Evolutionary conservation across 2,888 invertebrate genomes (phyloP), one percentile per base, ranked within the genome.

Genomic region (Coelopa pilipes): DNA sequence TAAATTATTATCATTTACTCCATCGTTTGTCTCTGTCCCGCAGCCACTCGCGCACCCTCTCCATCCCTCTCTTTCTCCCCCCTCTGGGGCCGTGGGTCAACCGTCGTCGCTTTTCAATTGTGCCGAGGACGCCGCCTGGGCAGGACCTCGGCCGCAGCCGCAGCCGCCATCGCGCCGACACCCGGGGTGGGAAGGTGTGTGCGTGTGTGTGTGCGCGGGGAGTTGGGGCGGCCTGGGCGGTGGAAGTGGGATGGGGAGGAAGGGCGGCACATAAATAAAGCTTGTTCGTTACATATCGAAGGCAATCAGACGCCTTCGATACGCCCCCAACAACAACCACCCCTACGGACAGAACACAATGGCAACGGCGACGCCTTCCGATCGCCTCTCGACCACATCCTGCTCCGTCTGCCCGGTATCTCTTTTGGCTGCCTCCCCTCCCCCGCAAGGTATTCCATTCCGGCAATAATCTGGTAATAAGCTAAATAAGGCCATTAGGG

Each of bases 1-100:
- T 62, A 62, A 62, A 62, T 62, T 62, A 62, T 45, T 45, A 62
- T 21, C 34, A 62, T 34, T 62, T 62, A 62, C n/a, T 53, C 34
- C 34, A 34, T 34, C 34, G 34, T 34, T 34, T 34, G 34, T 34
- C 34, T 34, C 34, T 34, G 34, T 34, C 34, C 4, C 34, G 2
- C 34, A 7, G 4, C 7, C 34, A 4, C 34, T 34, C 34, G 4
- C 34, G 2, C 34, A 34, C 34, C 7, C 34, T 34, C 34, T 34
- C 4, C 7, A 7, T 34, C 34, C 7, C 34, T 34, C 34, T 34
- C 34, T 34, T 7, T 34, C 34, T 34, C 34, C 7, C 34, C 7
- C 34, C 7, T 7, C 7, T 34, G 34, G 34, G 53, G 3, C n/a
- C 53, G 53, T 53, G 53, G 13, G n/a, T 53, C 34, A 34, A 34